Base-by-base conservation (phyloP, 2,113 vertebrate genomes). In the Holacanthus passer region DNA sequence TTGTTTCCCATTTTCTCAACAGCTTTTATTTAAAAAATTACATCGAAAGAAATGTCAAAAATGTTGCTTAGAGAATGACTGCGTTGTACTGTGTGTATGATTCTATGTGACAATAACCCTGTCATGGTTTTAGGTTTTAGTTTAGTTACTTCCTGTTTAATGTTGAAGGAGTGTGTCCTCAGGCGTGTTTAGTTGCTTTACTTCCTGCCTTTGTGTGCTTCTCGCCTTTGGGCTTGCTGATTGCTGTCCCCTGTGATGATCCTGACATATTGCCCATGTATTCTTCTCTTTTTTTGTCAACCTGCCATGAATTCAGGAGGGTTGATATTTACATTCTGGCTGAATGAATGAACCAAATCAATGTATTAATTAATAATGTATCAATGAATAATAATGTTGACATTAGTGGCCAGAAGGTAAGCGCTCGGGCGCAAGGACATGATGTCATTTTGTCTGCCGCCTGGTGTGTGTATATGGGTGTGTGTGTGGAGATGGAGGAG, bases 11-110 rank as follows among this genome's bases (percentile, higher is more conserved):
- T 52, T 72, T n/a, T 67, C 16, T 47, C 19, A 39, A 24, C 24
- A 9, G 19, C 27, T 14, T 50, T 52, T 20, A 17, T 67, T 48
- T 56, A 39, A 24, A 29, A 66, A 37, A 60, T 35, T n/a, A 35
- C 10, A 85, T 11, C 16, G 20, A 27, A 63, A 29, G 24, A 69
- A n/a, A n/a, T n/a, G n/a, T n/a, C n/a, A 7, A 45, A 63, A 76
- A 39, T 0, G 37, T 39, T 35, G 31, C 60, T 58, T 56, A n/a
- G n/a, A n/a, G n/a, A n/a, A n/a, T n/a, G n/a, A n/a, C n/a, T n/a
- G n/a, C n/a, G n/a, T n/a, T n/a, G n/a, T n/a, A n/a, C n/a, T n/a
- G n/a, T n/a, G n/a, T n/a, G n/a, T n/a, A n/a, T n/a, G n/a, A n/a
- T n/a, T n/a, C n/a, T n/a, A n/a, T n/a, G n/a, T n/a, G n/a, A n/a